A percentile compares a stretch with the other conserved stretches of the same genome.
Evolutionary conservation across 2,113 vertebrate genomes (phyloP).

Genomic region (Nanorana parkeri): DNA sequence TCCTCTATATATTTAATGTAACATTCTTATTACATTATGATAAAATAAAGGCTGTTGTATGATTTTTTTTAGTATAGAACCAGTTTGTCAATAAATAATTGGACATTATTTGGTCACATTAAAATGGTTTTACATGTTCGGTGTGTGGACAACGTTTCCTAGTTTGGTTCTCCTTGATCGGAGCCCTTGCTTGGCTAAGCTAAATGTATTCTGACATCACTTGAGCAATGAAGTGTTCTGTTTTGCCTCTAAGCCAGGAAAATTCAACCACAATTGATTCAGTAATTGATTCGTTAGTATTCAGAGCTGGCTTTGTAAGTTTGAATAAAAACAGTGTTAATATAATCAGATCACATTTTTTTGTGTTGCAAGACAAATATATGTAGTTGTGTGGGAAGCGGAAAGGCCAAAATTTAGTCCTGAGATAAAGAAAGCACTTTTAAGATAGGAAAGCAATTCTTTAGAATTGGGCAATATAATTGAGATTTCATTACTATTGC

Average conservation of each 20-base stretch:
- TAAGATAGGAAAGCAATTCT: no score
- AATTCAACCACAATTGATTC: slow-evolving; percentile 38
- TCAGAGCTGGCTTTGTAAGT: neutral
- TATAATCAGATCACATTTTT: slow-evolving; percentile 32
- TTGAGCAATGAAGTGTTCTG: slow-evolving; percentile 38
- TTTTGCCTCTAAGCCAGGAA: slow-evolving; percentile 23
- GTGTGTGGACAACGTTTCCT: slow-evolving; percentile 1
- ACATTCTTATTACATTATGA: no score
- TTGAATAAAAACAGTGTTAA: slow-evolving; percentile 20
- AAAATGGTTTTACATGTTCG: slow-evolving; percentile 48
- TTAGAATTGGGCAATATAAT: no score
- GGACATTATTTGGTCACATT: neutral
- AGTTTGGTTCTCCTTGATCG: slow-evolving; percentile 40
- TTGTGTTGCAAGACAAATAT: neutral
- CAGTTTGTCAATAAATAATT: no score
- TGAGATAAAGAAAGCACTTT: neutral
- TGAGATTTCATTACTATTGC: no score
- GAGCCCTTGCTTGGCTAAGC: slow-evolving; percentile 9
- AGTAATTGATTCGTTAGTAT: slow-evolving; percentile 37
- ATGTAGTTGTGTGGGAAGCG: slow-evolving; percentile 8
- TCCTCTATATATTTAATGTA: no score
- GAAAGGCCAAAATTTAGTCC: neutral
- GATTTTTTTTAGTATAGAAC: no score
- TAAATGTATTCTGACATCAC: slow-evolving; percentile 50
- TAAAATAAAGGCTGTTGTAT: no score